phyloP scores from a whole-genome alignment of 2,797 vertebrate genomes.

The Cirrhinus mrigala region DNA sequence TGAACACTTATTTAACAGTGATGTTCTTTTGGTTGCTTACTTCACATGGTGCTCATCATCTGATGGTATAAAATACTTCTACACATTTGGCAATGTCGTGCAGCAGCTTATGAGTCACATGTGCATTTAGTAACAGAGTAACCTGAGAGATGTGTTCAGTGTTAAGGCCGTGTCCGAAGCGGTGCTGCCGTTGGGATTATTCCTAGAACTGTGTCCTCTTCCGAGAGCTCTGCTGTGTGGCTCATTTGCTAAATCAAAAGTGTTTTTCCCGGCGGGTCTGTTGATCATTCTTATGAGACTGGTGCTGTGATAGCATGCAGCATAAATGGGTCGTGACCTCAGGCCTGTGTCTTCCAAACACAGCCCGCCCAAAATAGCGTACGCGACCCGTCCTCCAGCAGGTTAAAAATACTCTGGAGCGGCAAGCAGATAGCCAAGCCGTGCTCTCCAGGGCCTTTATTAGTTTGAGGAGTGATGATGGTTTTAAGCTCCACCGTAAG shows the following conservation, averaged over 20 bases:
- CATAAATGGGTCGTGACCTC: constrained; percentile 53
- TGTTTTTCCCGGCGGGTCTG: constrained; percentile 26
- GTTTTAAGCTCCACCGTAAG: constrained; percentile 79
- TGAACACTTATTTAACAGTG: neutral
- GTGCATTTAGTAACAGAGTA: neutral
- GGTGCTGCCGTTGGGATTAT: neutral
- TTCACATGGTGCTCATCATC: neutral
- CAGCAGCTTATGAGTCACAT: neutral
- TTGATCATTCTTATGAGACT: constrained; percentile 38
- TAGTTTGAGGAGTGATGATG: constrained; percentile 50
- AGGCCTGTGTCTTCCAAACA: constrained; percentile 31
- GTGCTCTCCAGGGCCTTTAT: constrained; percentile 21
- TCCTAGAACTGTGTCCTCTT: constrained; percentile 37
- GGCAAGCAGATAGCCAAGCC: constrained; percentile 4
- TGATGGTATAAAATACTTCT: neutral
- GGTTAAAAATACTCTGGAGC: constrained; percentile 44
- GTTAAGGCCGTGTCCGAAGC: neutral
- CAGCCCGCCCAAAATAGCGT: constrained; percentile 28
- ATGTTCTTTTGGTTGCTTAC: neutral
- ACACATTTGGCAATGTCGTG: neutral
- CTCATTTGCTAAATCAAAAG: constrained; percentile 36
- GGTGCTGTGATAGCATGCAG: constrained; percentile 15
- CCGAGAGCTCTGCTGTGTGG: neutral
- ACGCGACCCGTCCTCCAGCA: neutral
- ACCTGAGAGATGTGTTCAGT: constrained; percentile 24